Evolutionary conservation across 2,797 vertebrate genomes (phyloP).

Genomic region (Pangasius mekongensis): DNA sequence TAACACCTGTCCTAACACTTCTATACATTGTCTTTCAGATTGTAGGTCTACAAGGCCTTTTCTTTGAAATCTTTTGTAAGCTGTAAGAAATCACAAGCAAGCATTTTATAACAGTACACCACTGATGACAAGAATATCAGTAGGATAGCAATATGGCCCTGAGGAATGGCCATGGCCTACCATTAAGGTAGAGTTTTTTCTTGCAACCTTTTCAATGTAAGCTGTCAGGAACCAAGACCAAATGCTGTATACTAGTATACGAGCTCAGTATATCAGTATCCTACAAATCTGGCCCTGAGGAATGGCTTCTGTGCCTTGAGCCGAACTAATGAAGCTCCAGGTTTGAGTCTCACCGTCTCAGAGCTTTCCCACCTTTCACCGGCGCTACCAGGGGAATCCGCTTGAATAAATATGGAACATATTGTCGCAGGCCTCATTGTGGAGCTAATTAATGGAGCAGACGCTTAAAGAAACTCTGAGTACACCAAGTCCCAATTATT

Average conservation of each 20-base stretch:
- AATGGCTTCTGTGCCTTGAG: constrained; percentile 45
- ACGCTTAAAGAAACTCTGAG: constrained; percentile 61
- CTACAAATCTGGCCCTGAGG: constrained; percentile 16
- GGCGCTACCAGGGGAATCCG: constrained; percentile 64
- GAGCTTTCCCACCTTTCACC: constrained; percentile 60
- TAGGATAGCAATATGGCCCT: constrained; percentile 15
- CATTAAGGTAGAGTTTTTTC: constrained; percentile 9
- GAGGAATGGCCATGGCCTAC: not conserved
- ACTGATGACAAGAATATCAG: constrained; percentile 10
- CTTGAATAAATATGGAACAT: constrained; percentile 68
- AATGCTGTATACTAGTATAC: not conserved
- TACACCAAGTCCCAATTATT: constrained; percentile 63
- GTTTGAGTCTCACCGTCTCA: constrained; percentile 53
- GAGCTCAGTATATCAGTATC: constrained; percentile 15
- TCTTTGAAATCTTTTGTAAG: constrained; percentile 25
- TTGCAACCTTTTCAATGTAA: constrained; percentile 4
- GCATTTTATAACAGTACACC: constrained; percentile 20
- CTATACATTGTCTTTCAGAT: constrained; percentile 20
- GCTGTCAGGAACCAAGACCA: constrained; percentile 9
- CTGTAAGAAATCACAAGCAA: constrained; percentile 3
- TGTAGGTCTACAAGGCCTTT: constrained; percentile 14
- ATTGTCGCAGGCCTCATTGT: constrained; percentile 66
- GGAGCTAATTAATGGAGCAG: constrained; percentile 68
- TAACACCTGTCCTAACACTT: constrained; percentile 34
- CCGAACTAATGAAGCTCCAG: constrained; percentile 60